Evolutionary conservation across 2,888 invertebrate genomes (phyloP).

Genomic region (Diploptera punctata): DNA sequence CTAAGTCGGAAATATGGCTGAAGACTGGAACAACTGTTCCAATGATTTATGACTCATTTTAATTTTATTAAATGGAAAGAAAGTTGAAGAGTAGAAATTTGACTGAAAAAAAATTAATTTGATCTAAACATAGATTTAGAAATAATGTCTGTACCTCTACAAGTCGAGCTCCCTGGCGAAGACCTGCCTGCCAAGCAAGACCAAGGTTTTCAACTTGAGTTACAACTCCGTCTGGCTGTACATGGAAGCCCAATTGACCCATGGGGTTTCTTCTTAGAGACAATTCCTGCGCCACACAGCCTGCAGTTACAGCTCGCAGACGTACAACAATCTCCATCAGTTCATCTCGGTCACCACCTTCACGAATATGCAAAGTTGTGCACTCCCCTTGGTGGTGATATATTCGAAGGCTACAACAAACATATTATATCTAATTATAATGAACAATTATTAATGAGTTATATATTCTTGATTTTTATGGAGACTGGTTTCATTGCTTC

Average conservation of each 20-base stretch:
- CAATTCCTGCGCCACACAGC: constrained; percentile 79
- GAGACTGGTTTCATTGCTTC: too few species aligned
- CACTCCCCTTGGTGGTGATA: constrained; percentile 96
- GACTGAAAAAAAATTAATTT: too few species aligned
- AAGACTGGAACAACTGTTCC: too few species aligned
- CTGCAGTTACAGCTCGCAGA: constrained; percentile 79
- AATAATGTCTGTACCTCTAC: constrained; percentile 67
- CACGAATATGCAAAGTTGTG: constrained; percentile 78
- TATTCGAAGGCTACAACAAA: constrained; percentile 66
- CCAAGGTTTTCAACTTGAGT: constrained; percentile 86
- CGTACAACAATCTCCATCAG: constrained; percentile 80
- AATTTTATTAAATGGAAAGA: too few species aligned
- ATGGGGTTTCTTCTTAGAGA: constrained; percentile 80
- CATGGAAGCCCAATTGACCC: constrained; percentile 88
- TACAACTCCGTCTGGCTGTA: constrained; percentile 92
- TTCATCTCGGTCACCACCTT: constrained; percentile 69
- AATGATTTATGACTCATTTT: too few species aligned
- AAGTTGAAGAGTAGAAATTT: too few species aligned
- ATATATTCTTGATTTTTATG: too few species aligned
- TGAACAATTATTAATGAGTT: too few species aligned
- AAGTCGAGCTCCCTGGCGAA: constrained; percentile 86
- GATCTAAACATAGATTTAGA: too few species aligned
- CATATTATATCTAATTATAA: too few species aligned
- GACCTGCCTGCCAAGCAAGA: constrained; percentile 80
- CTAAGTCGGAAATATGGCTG: too few species aligned